Base-by-base conservation (phyloP, 2,888 invertebrate genomes). In the Rhogogaster chlorosoma region DNA sequence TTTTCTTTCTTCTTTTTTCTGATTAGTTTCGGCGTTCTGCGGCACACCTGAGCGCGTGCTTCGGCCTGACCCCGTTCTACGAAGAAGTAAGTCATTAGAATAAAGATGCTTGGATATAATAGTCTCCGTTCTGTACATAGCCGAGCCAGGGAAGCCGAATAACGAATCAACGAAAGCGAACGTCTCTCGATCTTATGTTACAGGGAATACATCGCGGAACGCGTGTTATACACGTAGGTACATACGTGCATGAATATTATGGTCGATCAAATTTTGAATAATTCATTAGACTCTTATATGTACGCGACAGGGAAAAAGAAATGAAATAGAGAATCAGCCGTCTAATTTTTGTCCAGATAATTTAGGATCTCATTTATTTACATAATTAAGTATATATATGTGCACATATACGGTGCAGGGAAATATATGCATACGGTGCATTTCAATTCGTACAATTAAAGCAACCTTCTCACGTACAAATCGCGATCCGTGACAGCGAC, bases 81-180 rank as follows among this genome's bases (percentile, higher is more conserved):
- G 86, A 85, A 86, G 87, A 88, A 88, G 87, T 88, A 88, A 89
- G 88, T 86, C 89, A 88, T 89, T 89, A 88, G 88, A 88, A 88
- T 87, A 88, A 83, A 64, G 67, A 83, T 18, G 80, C 22, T 80
- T 61, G n/a, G 26, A 26, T 36, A 73, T 73, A 42, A 73, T 73
- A 73, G 42, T 26, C 26, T 61, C 22, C 12, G 22, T 29, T 9
- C 26, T 61, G 15, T 12, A 15, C 45, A 12, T 45, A 57, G 57
- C 7, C 22, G 57, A 22, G 57, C 70, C 7, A 26, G 61, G 61
- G 61, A 12, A 22, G 7, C 61, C 61, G 61, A 61, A 61, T 26
- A 10, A 26, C 61, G 53, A 77, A 77, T 22, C 15, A 80, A 80
- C 49, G 80, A 80, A 80, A 80, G 80, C 80, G 80, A 80, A 61